These are phyloP conservation scores for Dendroctonus ponderosae DNA, from an alignment of 1,140 invertebrate species.

Conservation along the genomic window DNA sequence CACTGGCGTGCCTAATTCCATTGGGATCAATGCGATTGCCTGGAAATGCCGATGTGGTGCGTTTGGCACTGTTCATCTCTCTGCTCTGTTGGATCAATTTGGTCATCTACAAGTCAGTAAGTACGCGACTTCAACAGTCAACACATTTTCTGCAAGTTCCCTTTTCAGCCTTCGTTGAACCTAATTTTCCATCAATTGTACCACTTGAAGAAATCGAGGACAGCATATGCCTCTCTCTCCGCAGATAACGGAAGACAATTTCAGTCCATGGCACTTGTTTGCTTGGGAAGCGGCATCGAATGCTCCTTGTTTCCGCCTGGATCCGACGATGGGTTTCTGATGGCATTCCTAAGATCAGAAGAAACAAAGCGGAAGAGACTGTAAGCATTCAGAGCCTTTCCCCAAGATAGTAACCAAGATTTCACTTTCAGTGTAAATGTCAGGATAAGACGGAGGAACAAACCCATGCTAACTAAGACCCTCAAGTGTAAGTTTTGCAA, in stretches of 20 bases:
- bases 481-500: slow-evolving; percentile 24
- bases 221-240: too few species aligned
- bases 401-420: neutral
- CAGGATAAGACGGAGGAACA: slow-evolving; percentile 23
- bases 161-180: too few species aligned
- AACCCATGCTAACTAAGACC: slow-evolving; percentile 29
- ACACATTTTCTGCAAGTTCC: too few species aligned
- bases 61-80: slow-evolving; percentile 4
- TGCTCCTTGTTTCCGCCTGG: slow-evolving; percentile 30
- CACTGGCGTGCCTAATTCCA: slow-evolving; percentile 15
- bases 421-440: slow-evolving; percentile 16
- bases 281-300: slow-evolving; percentile 19
- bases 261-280: neutral
- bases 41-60: neutral
- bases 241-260: too few species aligned
- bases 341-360: slow-evolving; percentile 17
- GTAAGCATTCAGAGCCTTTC: slow-evolving; percentile 9
- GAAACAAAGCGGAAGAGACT: slow-evolving; percentile 20
- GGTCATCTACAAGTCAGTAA: slow-evolving; percentile 21
- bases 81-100: slow-evolving; percentile 18
- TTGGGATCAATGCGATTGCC: slow-evolving; percentile 8
- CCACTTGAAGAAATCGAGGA: too few species aligned
- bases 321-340: slow-evolving; percentile 21
- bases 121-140: neutral
- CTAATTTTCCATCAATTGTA: too few species aligned